A percentile compares a stretch with the other conserved stretches of the same genome.
These are phyloP conservation scores for Scolopax bukidnonensis DNA, from an alignment of 2,797 vertebrate genomes.

Conservation along the genomic window DNA sequence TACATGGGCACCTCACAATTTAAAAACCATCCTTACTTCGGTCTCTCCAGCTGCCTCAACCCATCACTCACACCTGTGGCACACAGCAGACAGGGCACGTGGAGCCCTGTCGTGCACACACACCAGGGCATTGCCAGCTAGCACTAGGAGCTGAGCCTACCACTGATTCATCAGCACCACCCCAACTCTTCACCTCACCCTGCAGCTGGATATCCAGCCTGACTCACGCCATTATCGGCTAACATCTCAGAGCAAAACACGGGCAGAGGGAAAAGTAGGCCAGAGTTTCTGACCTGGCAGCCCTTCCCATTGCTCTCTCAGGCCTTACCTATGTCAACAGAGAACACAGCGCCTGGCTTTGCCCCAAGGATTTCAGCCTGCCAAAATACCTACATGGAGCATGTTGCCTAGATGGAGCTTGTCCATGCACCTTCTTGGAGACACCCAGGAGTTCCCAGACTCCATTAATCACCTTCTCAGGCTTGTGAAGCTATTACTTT, in stretches of 20 bases:
- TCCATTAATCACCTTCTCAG: conserved; percentile 14
- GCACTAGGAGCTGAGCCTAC: neutral
- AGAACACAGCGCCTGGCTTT: neutral
- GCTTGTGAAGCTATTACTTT: neutral
- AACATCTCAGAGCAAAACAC: neutral
- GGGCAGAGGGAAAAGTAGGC: neutral
- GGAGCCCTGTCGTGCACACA: rapidly evolving
- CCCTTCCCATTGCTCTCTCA: neutral
- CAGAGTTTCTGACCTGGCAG: conserved; percentile 10
- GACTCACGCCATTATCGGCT: neutral
- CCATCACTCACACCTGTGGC: neutral
- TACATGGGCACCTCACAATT: neutral
- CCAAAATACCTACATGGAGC: neutral
- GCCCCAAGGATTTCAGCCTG: neutral
- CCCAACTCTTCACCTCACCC: neutral
- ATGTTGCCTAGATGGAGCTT: neutral
- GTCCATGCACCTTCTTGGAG: neutral
- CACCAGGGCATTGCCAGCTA: neutral
- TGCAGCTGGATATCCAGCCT: neutral
- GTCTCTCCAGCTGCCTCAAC: neutral
- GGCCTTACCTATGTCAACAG: neutral
- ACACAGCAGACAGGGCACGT: rapidly evolving
- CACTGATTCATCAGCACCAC: rapidly evolving
- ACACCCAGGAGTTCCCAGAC: neutral
- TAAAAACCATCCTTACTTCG: neutral